Evolutionary conservation across 1,140 invertebrate genomes (phyloP).

Genomic region (Ceratosolen solmsi): DNA sequence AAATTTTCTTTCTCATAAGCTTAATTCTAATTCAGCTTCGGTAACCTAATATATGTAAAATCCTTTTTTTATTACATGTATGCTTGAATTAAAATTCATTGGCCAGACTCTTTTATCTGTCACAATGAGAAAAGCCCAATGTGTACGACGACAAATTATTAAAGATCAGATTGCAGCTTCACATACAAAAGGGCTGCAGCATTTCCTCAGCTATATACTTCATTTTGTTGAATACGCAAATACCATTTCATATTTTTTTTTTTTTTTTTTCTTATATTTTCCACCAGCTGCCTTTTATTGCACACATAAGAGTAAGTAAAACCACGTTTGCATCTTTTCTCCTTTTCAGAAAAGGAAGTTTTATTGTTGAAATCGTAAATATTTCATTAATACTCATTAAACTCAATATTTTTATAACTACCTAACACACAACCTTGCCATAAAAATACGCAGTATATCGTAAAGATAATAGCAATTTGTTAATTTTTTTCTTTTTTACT

Average conservation of each 20-base stretch:
- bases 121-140: conserved; percentile 46
- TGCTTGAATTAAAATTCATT: conserved; percentile 34
- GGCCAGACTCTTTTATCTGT: conserved; percentile 29
- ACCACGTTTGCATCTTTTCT: conserved; percentile 18
- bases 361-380: conserved; percentile 9
- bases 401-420: not conserved
- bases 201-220: conserved; percentile 56
- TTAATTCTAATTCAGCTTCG: conserved; percentile 27
- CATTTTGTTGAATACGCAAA: conserved; percentile 43
- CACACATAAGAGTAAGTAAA: conserved; percentile 26
- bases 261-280: conserved; percentile 50
- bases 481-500: not conserved
- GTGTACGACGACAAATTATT: conserved; percentile 62
- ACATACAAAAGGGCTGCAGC: conserved; percentile 73
- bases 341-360: not conserved
- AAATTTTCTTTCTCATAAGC: conserved; percentile 32
- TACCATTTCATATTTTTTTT: conserved; percentile 31
- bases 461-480: not conserved
- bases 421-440: conserved; percentile 19
- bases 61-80: conserved; percentile 3
- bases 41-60: conserved; percentile 26
- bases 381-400: conserved; percentile 10
- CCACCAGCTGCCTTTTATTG: conserved; percentile 62
- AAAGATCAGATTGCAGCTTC: conserved; percentile 70
- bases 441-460: not conserved